Conservation (phyloP, 2,888 invertebrate genomes). For the Ormia ochracea region DNA sequence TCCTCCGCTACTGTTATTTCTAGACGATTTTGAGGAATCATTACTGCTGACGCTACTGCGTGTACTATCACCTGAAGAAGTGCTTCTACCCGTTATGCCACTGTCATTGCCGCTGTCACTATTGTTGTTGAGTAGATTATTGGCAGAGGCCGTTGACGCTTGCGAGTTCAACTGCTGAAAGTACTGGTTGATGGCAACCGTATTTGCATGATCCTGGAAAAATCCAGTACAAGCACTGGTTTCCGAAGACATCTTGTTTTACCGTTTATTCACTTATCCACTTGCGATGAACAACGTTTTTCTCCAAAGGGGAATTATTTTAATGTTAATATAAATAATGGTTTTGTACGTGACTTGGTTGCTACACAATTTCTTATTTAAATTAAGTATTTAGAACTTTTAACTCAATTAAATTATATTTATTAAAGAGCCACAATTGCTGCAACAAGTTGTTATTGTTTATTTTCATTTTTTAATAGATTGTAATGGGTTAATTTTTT, state of each 20-base stretch:
- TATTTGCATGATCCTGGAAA: constrained; percentile 73
- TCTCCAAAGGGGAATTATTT: background rate
- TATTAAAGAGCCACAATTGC: constrained; percentile 54
- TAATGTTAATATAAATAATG: background rate
- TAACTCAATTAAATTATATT: constrained; percentile 54
- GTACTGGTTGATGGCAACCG: constrained; percentile 70
- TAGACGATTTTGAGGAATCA: constrained; percentile 66
- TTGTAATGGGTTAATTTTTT: background rate
- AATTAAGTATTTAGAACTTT: constrained; percentile 56
- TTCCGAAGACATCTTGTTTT: constrained; percentile 40
- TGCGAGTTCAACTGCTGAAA: constrained; percentile 73
- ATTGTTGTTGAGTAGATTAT: constrained; percentile 51
- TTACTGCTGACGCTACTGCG: constrained; percentile 69
- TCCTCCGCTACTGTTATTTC: constrained; percentile 48
- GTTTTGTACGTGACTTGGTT: background rate
- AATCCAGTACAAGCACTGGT: constrained; percentile 70
- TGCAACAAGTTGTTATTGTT: constrained; percentile 52
- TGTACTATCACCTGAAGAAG: constrained; percentile 65
- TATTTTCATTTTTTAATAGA: constrained; percentile 55
- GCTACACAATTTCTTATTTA: background rate
- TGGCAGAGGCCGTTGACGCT: constrained; percentile 66
- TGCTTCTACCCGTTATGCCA: constrained; percentile 53
- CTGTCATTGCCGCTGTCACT: constrained; percentile 54
- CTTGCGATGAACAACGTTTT: no score
- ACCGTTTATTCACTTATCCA: background rate